These are phyloP conservation scores for Drosophila murphyi DNA, from an alignment of 1,140 invertebrate genomes.

Conservation along the genomic window DNA sequence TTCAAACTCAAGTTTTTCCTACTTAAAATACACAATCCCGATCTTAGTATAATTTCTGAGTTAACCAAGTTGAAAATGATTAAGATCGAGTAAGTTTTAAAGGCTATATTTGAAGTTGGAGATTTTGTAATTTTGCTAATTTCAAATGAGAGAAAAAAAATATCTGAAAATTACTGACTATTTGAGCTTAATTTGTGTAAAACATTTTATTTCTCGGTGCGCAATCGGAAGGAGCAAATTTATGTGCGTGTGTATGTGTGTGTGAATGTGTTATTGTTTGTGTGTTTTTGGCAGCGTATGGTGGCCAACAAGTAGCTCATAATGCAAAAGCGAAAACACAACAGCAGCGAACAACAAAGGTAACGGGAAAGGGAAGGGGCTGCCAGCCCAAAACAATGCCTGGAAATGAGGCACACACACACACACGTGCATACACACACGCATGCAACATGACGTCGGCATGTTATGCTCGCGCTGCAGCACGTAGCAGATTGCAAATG, in stretches of 20 bases:
- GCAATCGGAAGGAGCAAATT: background rate
- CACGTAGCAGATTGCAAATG: conserved; percentile 24
- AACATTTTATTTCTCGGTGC: background rate
- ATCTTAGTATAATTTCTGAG: no score
- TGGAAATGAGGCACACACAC: conserved; percentile 75
- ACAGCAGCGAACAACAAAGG: conserved; percentile 14
- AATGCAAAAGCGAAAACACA: conserved; percentile 54
- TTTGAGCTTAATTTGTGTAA: no score
- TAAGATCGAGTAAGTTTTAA: no score
- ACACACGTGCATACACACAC: conserved; percentile 21
- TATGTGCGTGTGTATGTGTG: conserved; percentile 17
- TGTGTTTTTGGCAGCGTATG: conserved; percentile 31
- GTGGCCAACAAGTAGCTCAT: conserved; percentile 80
- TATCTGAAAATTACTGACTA: no score
- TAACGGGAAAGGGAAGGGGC: conserved; percentile 23
- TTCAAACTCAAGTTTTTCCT: background rate
- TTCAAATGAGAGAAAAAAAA: no score
- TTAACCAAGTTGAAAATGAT: no score
- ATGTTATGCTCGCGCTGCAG: conserved; percentile 38
- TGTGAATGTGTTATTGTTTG: background rate
- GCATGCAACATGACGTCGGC: conserved; percentile 31
- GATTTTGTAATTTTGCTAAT: no score
- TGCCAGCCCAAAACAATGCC: conserved; percentile 65
- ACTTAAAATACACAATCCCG: no score
- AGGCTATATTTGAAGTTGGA: no score